A percentile compares a stretch with the other conserved stretches of the same genome.
Evolutionary conservation across 2,113 vertebrate species (phyloP).

Genomic region (Amphiprion ocellaris): DNA sequence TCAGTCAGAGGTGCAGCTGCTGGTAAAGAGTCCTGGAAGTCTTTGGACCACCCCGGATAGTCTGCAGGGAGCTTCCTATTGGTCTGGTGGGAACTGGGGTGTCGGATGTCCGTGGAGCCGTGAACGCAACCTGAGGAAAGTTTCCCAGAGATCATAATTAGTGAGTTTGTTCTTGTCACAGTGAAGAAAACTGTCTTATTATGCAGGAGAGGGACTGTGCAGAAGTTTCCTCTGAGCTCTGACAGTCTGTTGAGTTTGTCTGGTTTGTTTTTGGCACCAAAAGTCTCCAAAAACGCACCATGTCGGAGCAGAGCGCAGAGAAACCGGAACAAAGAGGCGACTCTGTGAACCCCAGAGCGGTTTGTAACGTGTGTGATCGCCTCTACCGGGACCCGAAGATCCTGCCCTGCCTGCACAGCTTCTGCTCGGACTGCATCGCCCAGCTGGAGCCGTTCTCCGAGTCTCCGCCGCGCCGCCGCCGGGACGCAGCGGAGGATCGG

Average conservation of each 20-base stretch:
- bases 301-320: slow-evolving; percentile 54
- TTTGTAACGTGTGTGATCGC: slow-evolving; percentile 84
- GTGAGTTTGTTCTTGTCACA: fast-evolving
- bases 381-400: slow-evolving; percentile 87
- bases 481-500: slow-evolving; percentile 21
- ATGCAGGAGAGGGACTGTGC: background rate
- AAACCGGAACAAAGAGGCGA: background rate
- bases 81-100: slow-evolving; percentile 37
- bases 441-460: slow-evolving; percentile 84
- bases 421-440: slow-evolving; percentile 88
- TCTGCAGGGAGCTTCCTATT: slow-evolving; percentile 47
- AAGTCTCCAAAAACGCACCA: slow-evolving; percentile 22
- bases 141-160: background rate
- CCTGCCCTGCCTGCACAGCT: slow-evolving; percentile 91
- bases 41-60: slow-evolving; percentile 37
- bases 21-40: background rate
- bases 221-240: background rate
- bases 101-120: slow-evolving; percentile 52
- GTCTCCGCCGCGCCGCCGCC: slow-evolving; percentile 23
- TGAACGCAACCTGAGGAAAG: slow-evolving; percentile 48
- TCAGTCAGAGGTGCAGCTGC: slow-evolving; percentile 12
- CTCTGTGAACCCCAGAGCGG: slow-evolving; percentile 67
- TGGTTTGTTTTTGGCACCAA: background rate
- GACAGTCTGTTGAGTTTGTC: background rate
- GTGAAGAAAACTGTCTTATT: background rate